Conservation (phyloP, 2,888 invertebrate genomes). For the Acanthopleura granulata region DNA sequence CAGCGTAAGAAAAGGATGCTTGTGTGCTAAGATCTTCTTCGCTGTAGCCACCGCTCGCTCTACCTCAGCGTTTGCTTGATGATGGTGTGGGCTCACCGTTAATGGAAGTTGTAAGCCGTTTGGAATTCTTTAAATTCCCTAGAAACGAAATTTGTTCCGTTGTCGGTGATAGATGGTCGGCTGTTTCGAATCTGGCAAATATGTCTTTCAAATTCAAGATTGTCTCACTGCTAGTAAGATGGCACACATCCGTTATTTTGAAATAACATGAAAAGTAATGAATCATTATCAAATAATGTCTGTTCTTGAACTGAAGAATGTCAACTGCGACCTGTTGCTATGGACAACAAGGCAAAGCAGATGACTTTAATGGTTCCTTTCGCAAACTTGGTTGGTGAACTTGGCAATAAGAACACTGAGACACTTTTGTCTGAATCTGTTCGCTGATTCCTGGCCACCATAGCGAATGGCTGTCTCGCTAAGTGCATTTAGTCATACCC, state of each 20-base stretch:
- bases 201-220: slow-evolving; percentile 24
- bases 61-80: slow-evolving; percentile 26
- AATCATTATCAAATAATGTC: slow-evolving; percentile 21
- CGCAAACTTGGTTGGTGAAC: slow-evolving; percentile 9
- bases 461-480: slow-evolving; percentile 24
- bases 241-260: slow-evolving; percentile 21
- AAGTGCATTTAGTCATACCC: slow-evolving; percentile 35
- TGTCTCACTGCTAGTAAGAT: slow-evolving; percentile 5
- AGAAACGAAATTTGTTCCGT: slow-evolving; percentile 24
- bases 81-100: slow-evolving; percentile 22
- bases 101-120: slow-evolving; percentile 12
- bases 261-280: slow-evolving; percentile 29
- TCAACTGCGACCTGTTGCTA: slow-evolving; percentile 26
- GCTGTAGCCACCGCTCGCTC: slow-evolving; percentile 25
- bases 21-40: slow-evolving; percentile 25
- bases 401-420: slow-evolving; percentile 20
- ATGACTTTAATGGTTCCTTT: slow-evolving; percentile 25
- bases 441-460: slow-evolving; percentile 24
- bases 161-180: slow-evolving; percentile 22
- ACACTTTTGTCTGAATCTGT: slow-evolving; percentile 14
- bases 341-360: slow-evolving; percentile 23
- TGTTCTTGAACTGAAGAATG: slow-evolving; percentile 12
- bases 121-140: slow-evolving; percentile 19
- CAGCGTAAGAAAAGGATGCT: slow-evolving; percentile 19
- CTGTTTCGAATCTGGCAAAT: too few species aligned